A percentile compares a stretch with the other conserved stretches of the same genome.
These are phyloP conservation scores for Polypedilum pembai DNA, from an alignment of 1,140 invertebrate species.

Conservation along the genomic window DNA sequence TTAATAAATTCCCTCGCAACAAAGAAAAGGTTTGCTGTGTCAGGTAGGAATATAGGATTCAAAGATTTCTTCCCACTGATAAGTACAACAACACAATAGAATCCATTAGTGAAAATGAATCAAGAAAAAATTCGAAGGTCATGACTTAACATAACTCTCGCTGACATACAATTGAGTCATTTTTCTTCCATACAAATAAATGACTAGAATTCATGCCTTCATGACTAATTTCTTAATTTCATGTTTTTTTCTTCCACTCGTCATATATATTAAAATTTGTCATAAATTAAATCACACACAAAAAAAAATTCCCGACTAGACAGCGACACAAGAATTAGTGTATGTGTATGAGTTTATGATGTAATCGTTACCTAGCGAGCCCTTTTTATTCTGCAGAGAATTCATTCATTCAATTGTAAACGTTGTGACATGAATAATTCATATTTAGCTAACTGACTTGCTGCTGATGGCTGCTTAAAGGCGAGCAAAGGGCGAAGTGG, in stretches of 20 bases:
- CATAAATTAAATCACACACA: no score
- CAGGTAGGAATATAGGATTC: constrained; percentile 16
- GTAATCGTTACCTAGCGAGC: no score
- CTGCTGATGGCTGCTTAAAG: not conserved
- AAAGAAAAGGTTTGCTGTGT: not conserved
- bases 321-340: no score
- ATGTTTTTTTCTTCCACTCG: no score
- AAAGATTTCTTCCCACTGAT: not conserved
- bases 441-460: not conserved
- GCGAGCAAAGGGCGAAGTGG: not conserved
- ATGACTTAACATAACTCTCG: not conserved
- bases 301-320: no score
- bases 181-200: not conserved
- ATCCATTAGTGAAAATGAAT: constrained; percentile 15
- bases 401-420: constrained; percentile 19
- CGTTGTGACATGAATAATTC: not conserved
- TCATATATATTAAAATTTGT: no score
- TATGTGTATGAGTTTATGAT: no score
- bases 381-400: not conserved
- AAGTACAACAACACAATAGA: not conserved
- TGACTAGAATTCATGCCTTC: no score
- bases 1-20: not conserved
- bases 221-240: no score
- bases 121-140: not conserved
- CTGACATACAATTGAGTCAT: constrained; percentile 6